Percentiles rank a stretch among this genome's conserved stretches.
Evolutionary conservation across 2,888 invertebrate species (phyloP).

Genomic region (Axea sp.): DNA sequence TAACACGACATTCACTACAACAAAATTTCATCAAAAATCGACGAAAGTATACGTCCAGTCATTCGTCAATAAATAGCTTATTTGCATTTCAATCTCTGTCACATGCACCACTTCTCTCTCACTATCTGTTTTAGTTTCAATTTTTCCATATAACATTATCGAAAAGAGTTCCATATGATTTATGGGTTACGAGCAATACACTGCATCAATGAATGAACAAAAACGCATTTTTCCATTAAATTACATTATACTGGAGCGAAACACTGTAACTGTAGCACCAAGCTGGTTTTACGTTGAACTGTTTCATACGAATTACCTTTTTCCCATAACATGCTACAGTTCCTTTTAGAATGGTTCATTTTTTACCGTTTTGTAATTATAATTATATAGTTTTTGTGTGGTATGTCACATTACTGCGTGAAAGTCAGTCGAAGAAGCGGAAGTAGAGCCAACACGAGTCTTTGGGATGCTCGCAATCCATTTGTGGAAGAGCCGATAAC

Average conservation of each 20-base stretch:
- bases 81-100: conserved; percentile 50
- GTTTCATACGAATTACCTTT: too few relatives aligned
- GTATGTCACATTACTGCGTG: conserved; percentile 47
- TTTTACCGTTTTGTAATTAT: conserved; percentile 15
- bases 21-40: conserved; percentile 33
- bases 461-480: conserved; percentile 48
- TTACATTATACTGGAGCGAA: conserved; percentile 17
- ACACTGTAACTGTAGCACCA: conserved; percentile 27
- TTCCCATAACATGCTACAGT: too few relatives aligned
- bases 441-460: conserved; percentile 51
- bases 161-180: conserved; percentile 23
- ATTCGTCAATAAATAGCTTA: conserved; percentile 51
- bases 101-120: conserved; percentile 19
- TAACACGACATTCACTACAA: conserved; percentile 55
- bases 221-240: conserved; percentile 18
- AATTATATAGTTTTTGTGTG: too few relatives aligned
- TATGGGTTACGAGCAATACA: conserved; percentile 26
- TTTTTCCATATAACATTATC: conserved; percentile 24
- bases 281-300: conserved; percentile 27
- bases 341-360: conserved; percentile 9
- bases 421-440: conserved; percentile 58
- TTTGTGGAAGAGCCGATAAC: conserved; percentile 56
- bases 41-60: conserved; percentile 41
- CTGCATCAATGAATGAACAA: conserved; percentile 23
- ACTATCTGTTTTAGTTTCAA: conserved; percentile 1